Percentiles rank a stretch among this genome's conserved stretches.
Evolutionary conservation across 2,888 invertebrate species (phyloP).

Genomic region (Sphaeridia pumilis): DNA sequence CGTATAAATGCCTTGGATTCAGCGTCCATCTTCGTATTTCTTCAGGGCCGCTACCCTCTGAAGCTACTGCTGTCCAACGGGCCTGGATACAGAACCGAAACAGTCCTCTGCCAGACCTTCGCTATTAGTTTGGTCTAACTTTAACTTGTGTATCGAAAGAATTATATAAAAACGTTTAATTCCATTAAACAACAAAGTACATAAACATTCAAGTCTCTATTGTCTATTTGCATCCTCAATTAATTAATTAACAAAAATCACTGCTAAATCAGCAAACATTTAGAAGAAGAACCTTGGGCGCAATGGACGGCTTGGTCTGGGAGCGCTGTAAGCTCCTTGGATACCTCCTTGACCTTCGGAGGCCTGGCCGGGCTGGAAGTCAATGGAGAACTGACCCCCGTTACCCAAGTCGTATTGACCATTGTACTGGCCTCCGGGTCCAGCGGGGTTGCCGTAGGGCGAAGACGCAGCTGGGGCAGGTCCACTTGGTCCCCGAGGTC

Average conservation of each 20-base stretch:
- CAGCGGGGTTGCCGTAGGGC: conserved; percentile 18
- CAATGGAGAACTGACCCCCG: conserved; percentile 31
- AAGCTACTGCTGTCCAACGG: conserved; percentile 3
- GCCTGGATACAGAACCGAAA: neutral
- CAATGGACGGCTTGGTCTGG: neutral
- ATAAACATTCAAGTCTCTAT: neutral
- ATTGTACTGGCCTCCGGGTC: conserved; percentile 27
- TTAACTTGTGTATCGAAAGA: neutral
- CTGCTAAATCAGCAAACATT: neutral
- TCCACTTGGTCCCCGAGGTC: conserved; percentile 1
- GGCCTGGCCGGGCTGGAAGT: conserved; percentile 27
- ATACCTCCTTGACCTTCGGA: conserved; percentile 15
- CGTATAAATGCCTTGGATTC: too few species aligned
- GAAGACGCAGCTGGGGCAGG: conserved; percentile 17
- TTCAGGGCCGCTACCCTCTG: conserved; percentile 5
- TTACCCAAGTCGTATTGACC: conserved; percentile 34
- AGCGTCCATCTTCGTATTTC: too few species aligned
- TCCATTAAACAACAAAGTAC: neutral
- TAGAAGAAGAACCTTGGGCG: too few species aligned
- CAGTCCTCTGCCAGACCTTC: conserved; percentile 7
- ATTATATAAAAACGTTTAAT: neutral
- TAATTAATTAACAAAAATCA: neutral
- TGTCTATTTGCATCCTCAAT: neutral
- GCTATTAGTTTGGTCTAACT: neutral
- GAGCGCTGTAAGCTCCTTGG: neutral